These are phyloP conservation scores for Malthinus flaveolus DNA, from an alignment of 2,888 invertebrate genomes.

Conservation along the genomic window DNA sequence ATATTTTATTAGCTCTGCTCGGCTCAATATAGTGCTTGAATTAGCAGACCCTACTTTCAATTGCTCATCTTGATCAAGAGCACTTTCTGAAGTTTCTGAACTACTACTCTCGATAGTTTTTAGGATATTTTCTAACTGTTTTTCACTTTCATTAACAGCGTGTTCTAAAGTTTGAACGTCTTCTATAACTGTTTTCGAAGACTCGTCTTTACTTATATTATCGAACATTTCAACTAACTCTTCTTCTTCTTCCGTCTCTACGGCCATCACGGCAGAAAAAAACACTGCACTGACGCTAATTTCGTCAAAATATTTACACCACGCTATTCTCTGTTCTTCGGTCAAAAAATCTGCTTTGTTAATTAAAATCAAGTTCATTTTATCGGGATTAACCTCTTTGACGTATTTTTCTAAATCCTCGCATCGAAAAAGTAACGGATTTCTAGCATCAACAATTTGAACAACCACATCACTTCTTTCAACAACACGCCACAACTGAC, in stretches of 20 bases:
- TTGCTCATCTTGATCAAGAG: conserved; percentile 44
- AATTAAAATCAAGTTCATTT: conserved; percentile 81
- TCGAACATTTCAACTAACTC: conserved; percentile 8
- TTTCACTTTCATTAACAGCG: conserved; percentile 27
- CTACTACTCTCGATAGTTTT: neutral
- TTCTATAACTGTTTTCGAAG: conserved; percentile 26
- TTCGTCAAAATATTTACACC: conserved; percentile 83
- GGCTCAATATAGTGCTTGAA: conserved; percentile 64
- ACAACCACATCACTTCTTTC: conserved; percentile 92
- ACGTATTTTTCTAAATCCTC: conserved; percentile 89
- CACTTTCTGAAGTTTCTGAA: conserved; percentile 10
- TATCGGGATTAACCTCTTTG: conserved; percentile 70
- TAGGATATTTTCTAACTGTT: too few relatives aligned
- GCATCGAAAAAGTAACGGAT: conserved; percentile 86
- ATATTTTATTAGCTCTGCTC: conserved; percentile 71
- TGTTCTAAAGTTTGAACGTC: neutral
- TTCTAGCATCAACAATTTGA: conserved; percentile 95
- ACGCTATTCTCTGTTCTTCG: conserved; percentile 74
- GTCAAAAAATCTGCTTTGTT: conserved; percentile 96
- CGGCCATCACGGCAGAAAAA: conserved; percentile 73
- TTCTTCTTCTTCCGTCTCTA: conserved; percentile 21
- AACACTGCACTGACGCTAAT: conserved; percentile 77
- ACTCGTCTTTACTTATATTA: conserved; percentile 36
- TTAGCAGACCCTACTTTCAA: conserved; percentile 48
- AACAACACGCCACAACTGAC: conserved; percentile 98